Conservation (phyloP, 2,888 invertebrate species). For the Luperina testacea region DNA sequence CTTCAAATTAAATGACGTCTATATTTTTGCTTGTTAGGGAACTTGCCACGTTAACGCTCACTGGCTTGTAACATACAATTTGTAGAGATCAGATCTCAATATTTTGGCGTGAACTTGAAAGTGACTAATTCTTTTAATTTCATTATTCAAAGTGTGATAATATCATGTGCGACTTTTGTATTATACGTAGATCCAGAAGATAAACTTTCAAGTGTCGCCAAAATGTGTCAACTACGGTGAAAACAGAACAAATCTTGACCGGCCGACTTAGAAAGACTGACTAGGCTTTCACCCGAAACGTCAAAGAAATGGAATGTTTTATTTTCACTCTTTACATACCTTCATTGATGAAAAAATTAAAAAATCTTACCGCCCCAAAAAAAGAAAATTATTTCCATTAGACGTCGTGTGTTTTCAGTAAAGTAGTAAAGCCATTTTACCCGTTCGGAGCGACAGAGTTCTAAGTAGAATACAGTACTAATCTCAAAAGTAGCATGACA, state of each 20-base stretch:
- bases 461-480: conserved; percentile 69
- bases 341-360: conserved; percentile 27
- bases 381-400: conserved; percentile 44
- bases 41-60: conserved; percentile 53
- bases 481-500: conserved; percentile 71
- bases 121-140: conserved; percentile 42
- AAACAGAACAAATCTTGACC: conserved; percentile 59
- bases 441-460: conserved; percentile 75
- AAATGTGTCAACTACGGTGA: conserved; percentile 35
- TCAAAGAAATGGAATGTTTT: conserved; percentile 40
- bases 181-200: conserved; percentile 40
- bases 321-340: conserved; percentile 18
- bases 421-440: conserved; percentile 51
- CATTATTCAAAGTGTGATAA: conserved; percentile 52
- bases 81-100: conserved; percentile 66
- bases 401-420: conserved; percentile 51
- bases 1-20: conserved; percentile 71
- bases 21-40: conserved; percentile 63
- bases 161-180: conserved; percentile 49
- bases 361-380: conserved; percentile 43
- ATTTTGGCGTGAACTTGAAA: conserved; percentile 60
- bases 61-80: conserved; percentile 67
- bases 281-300: conserved; percentile 56
- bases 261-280: conserved; percentile 62
- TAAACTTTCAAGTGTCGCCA: conserved; percentile 58